Evolutionary conservation across 2,113 vertebrate genomes (phyloP), one percentile per base, ranked within the genome.

Genomic region (Dissostichus mawsoni): DNA sequence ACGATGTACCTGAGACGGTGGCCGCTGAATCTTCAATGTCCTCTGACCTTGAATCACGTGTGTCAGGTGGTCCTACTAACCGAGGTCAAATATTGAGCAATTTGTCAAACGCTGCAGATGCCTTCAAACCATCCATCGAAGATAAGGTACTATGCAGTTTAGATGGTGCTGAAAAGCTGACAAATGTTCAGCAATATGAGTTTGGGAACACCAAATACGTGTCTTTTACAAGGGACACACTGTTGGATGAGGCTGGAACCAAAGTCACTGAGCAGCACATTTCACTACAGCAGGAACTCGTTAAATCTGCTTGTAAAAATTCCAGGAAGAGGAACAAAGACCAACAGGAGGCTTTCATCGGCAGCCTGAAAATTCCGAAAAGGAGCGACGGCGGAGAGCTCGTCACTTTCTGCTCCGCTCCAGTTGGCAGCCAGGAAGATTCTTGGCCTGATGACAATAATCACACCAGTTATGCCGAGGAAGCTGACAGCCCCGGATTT

Each of bases 301-400:
- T 86, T 65, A 90, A 76, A 85, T 62, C n/a, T 14, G n/a, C 83
- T 63, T 87, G 75, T 93, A 93, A 92, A 88, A 80, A 88, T 84
- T 91, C 91, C 90, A 91, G 91, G 68, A 93, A 95, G 82, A 91
- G 92, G 70, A 94, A 91, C 86, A 92, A 94, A 80, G 89, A 82
- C n/a, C 52, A 80, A 25, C 86, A 81, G 59, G 85, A 93, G 33
- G 66, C 77, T 83, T 90, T 89, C 74, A 74, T 63, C 4, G 76
- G 84, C 44, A 87, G 81, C 81, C 69, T 94, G 52, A 93, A 93
- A 84, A 91, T 93, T 58, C 90, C 90, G 63, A 94, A 94, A 83
- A 91, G 89, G 85, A 87, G 82, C 29, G 62, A 85, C 55, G 33
- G 78, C 66, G 33, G 62, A 5, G 80, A 93, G 61, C 44, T 73